Percentiles rank a stretch among this genome's conserved stretches.
Evolutionary conservation across 2,113 vertebrate species (phyloP).

Genomic region (Ammodytes dubius): DNA sequence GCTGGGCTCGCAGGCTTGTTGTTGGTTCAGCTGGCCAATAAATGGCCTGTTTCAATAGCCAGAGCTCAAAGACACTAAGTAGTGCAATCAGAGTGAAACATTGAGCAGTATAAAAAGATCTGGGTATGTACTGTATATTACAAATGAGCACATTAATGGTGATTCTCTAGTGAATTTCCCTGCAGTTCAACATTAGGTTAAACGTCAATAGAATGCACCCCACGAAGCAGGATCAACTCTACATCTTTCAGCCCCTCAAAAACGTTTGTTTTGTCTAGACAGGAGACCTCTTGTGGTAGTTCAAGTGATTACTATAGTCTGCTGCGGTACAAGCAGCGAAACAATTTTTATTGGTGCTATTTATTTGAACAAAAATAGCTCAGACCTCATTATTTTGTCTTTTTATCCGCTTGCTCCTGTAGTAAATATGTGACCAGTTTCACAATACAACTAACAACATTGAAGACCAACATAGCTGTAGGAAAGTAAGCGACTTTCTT

Average conservation of each 20-base stretch:
- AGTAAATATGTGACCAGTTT: not conserved
- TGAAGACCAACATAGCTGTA: not conserved
- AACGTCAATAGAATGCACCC: not conserved
- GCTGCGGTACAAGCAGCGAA: too few relatives aligned
- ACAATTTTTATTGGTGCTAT: not conserved
- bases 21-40: conserved; percentile 32
- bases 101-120: not conserved
- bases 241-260: too few relatives aligned
- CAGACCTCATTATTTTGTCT: not conserved
- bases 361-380: not conserved
- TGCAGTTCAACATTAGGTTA: not conserved
- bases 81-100: conserved; percentile 1
- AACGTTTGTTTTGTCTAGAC: too few relatives aligned
- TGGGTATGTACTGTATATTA: not conserved
- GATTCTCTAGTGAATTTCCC: not conserved
- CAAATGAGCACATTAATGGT: conserved; percentile 1
- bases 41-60: conserved; percentile 19
- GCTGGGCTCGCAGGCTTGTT: conserved; percentile 11
- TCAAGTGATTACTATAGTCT: not conserved
- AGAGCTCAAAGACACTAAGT: not conserved
- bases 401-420: not conserved
- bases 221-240: not conserved
- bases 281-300: not conserved
- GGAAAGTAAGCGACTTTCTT: not conserved
- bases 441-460: not conserved